Base-by-base conservation (phyloP, 2,797 vertebrate species). In the Enteromius mattozi region DNA sequence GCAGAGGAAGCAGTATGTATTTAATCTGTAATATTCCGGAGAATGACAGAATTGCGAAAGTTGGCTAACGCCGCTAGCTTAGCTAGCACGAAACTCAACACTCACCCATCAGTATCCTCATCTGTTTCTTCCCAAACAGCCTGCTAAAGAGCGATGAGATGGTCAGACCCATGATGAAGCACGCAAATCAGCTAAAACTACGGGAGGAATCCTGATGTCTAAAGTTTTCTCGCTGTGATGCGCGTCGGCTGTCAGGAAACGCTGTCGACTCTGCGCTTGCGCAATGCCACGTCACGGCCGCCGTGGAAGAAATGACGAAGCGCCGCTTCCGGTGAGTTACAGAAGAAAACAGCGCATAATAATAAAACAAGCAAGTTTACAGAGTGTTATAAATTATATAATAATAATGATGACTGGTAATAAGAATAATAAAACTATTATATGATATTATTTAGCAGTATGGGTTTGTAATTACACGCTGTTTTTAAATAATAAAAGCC, bases 81-180 rank as follows among this genome's bases (percentile, higher is more conserved):
- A 56, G 80, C 65, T 49, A 81, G 19, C 49, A 54, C n/a, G 12
- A 61, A 21, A 12, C 35, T 35, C 33, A 51, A 68, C 68, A 93
- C 96, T 96, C 90, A 97, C 97, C 97, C 97, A 97, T 97, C 69
- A 97, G 93, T 91, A 97, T 97, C 89, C 97, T 93, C 97, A 97
- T 97, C 89, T 97, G 96, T 80, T 96, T 97, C 89, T 96, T 97
- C 80, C 96, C 96, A 82, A 97, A 96, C 69, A 97, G 92, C 72
- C 92, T 92, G 30, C 89, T 90, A 84, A 97, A 96, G 71, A 97
- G 19, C 0, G 92, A 91, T 59, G 96, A 97, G 74, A 97, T 94
- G 3, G 95, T 94, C 79, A 97, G 94, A 71, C 97, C 97, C 97
- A 97, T 97, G 5, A n/a, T 86, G 82, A 71, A 0, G 68, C 12